These are phyloP conservation scores for Pygmarrhopalites habei DNA, from an alignment of 1,140 invertebrate genomes.

Conservation along the genomic window DNA sequence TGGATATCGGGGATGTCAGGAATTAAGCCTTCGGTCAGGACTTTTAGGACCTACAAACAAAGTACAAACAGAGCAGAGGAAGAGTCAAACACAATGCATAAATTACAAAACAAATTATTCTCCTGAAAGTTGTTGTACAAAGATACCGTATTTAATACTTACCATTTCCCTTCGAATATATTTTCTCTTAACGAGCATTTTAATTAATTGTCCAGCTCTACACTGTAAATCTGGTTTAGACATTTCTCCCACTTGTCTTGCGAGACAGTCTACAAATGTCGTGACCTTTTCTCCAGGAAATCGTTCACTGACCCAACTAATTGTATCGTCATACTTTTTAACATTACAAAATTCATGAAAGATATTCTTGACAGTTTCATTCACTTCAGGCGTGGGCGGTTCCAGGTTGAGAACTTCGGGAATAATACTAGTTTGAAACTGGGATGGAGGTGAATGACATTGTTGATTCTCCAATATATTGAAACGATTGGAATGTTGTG, in stretches of 20 bases:
- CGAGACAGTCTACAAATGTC: conserved; percentile 30
- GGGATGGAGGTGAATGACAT: conserved; percentile 10
- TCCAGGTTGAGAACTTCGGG: neutral
- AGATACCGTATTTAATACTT: too few relatives aligned
- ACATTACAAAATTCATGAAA: conserved; percentile 27
- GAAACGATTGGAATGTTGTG: conserved; percentile 12
- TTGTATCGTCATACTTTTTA: conserved; percentile 27
- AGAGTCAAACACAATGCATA: neutral
- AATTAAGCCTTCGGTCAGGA: conserved; percentile 27
- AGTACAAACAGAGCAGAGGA: too few relatives aligned
- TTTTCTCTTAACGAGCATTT: conserved; percentile 17
- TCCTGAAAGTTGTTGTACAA: too few relatives aligned
- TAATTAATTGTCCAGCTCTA: conserved; percentile 29
- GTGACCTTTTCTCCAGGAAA: conserved; percentile 23
- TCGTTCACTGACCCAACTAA: conserved; percentile 28
- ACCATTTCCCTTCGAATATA: neutral
- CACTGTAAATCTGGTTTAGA: conserved; percentile 34
- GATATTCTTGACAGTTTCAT: conserved; percentile 37
- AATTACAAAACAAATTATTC: too few relatives aligned
- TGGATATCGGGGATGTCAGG: conserved; percentile 33
- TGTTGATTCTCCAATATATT: too few relatives aligned
- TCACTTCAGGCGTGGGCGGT: conserved; percentile 15
- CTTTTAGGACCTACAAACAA: conserved; percentile 23
- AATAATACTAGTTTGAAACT: neutral
- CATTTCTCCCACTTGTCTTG: conserved; percentile 32